Conservation (phyloP, 2,888 invertebrate genomes). For the Tipula confusa region DNA sequence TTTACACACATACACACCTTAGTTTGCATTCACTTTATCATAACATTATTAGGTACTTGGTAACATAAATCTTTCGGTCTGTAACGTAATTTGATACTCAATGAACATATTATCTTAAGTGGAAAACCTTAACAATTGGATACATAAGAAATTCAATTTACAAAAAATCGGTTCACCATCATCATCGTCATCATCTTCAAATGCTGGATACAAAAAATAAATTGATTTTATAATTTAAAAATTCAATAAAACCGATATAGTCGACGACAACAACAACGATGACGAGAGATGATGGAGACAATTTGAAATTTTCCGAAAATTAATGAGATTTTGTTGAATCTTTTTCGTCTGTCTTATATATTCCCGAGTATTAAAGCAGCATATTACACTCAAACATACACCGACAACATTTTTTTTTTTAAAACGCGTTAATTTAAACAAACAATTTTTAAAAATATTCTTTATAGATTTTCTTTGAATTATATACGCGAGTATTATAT, state of each 20-base stretch:
- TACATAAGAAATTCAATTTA: neutral
- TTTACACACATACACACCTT: neutral
- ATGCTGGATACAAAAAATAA: neutral
- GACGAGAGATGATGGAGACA: neutral
- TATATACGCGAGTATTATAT: neutral
- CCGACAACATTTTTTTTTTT: neutral
- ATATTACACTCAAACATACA: neutral
- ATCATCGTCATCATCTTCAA: neutral
- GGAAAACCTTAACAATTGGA: neutral
- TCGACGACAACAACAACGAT: neutral
- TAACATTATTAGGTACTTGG: neutral
- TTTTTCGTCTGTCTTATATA: neutral
- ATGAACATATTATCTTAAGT: neutral
- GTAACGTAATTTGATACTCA: neutral
- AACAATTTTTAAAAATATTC: neutral
- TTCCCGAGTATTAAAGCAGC: too few relatives aligned
- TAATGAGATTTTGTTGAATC: slow-evolving; percentile 13
- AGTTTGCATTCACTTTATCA: neutral
- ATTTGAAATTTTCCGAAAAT: neutral
- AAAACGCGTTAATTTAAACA: neutral
- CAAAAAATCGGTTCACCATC: neutral
- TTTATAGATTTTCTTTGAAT: neutral
- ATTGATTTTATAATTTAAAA: slow-evolving; percentile 6
- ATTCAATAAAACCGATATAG: neutral
- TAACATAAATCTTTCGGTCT: neutral